Conservation (phyloP, 2,113 vertebrate species). For the Paraplagusia blochii region DNA sequence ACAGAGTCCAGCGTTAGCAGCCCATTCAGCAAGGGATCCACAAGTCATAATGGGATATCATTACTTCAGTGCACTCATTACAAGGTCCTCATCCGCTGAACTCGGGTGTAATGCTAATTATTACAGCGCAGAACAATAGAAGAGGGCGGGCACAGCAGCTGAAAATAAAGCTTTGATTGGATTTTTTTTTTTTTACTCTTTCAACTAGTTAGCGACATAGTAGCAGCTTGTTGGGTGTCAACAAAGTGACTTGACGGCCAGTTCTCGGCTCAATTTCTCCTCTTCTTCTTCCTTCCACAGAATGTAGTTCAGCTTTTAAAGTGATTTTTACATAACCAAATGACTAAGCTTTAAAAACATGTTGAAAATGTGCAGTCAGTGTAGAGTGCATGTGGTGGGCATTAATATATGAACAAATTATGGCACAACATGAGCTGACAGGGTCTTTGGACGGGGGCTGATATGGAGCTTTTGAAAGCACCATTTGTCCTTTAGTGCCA, state of each 20-base stretch:
- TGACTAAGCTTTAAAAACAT: constrained; percentile 1
- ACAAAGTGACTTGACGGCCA: neutral
- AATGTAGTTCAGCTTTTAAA: neutral
- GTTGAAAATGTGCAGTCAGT: too few species aligned
- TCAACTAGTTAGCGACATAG: constrained; percentile 37
- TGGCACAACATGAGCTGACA: too few species aligned
- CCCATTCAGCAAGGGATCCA: constrained; percentile 67
- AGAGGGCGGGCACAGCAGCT: constrained; percentile 42
- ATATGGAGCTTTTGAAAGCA: too few species aligned
- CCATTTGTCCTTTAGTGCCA: too few species aligned
- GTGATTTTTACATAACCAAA: neutral
- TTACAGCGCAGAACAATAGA: constrained; percentile 39
- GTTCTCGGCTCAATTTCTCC: neutral
- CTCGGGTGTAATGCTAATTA: constrained; percentile 71
- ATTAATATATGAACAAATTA: too few species aligned
- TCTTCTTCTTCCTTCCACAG: neutral
- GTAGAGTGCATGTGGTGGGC: too few species aligned
- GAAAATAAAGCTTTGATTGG: constrained; percentile 58
- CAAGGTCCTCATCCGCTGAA: constrained; percentile 68
- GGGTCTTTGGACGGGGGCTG: too few species aligned
- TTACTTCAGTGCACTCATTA: constrained; percentile 75
- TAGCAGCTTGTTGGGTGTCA: constrained; percentile 36
- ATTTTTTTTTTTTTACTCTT: constrained; percentile 28
- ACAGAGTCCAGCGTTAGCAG: constrained; percentile 39
- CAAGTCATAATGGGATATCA: constrained; percentile 76